Percentiles rank a stretch among this genome's conserved stretches.
These are phyloP conservation scores for Melipona quadrifasciata DNA, from an alignment of 1,140 invertebrate species.

Conservation along the genomic window DNA sequence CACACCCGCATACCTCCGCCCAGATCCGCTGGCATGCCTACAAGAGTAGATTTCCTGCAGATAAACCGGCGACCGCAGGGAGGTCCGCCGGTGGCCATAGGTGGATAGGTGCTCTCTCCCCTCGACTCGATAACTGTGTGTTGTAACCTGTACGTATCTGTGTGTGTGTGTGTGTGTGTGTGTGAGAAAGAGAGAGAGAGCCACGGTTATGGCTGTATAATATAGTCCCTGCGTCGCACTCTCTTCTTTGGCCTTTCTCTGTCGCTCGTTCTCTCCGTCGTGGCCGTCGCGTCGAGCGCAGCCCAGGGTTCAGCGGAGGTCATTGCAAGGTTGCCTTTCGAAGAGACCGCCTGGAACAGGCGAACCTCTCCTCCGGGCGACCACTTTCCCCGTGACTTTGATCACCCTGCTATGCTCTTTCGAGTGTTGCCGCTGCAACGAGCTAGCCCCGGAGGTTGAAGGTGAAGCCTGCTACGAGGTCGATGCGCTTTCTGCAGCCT, in stretches of 20 bases:
- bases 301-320: conserved; percentile 77
- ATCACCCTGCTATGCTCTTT: conserved; percentile 57
- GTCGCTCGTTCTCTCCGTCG: not conserved
- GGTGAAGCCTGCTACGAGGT: conserved; percentile 39
- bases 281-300: conserved; percentile 40
- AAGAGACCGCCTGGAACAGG: conserved; percentile 65
- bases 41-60: conserved; percentile 79
- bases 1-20: conserved; percentile 15
- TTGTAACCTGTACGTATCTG: not conserved
- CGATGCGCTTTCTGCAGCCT: conserved; percentile 36
- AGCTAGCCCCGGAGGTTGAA: conserved; percentile 26
- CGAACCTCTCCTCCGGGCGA: conserved; percentile 49
- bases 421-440: conserved; percentile 44
- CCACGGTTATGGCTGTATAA: conserved; percentile 56
- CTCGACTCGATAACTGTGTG: conserved; percentile 14
- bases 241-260: conserved; percentile 1
- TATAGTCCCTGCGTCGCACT: conserved; percentile 23
- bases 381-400: conserved; percentile 65
- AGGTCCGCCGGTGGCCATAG: conserved; percentile 71
- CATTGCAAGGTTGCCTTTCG: conserved; percentile 80
- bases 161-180: not conserved
- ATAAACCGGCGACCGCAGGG: conserved; percentile 77
- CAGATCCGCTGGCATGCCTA: conserved; percentile 72
- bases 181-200: conserved; percentile 22
- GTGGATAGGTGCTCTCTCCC: conserved; percentile 57